Percentiles rank a stretch among this genome's conserved stretches.
Evolutionary conservation across 2,888 invertebrate species (phyloP).

Genomic region (Tuberolachnus salignus): DNA sequence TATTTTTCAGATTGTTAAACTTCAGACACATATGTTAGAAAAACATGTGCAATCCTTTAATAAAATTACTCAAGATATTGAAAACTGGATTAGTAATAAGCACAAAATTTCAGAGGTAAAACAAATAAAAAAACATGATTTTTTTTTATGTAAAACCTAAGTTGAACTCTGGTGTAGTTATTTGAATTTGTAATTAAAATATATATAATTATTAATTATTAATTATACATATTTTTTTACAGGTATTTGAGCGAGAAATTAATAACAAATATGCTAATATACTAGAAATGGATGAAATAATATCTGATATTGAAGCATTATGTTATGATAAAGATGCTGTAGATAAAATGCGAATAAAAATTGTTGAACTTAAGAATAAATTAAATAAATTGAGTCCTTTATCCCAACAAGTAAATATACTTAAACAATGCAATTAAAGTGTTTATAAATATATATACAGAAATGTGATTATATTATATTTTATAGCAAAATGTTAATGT

Average conservation of each 20-base stretch:
- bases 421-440: not conserved
- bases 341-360: slow-evolving; percentile 42
- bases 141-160: slow-evolving; percentile 7
- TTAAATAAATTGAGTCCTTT: slow-evolving; percentile 49
- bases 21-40: slow-evolving; percentile 67
- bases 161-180: not conserved
- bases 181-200: slow-evolving; percentile 9
- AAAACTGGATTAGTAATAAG: slow-evolving; percentile 64
- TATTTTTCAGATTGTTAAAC: slow-evolving; percentile 60
- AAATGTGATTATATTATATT: slow-evolving; percentile 11
- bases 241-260: slow-evolving; percentile 53
- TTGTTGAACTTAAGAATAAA: slow-evolving; percentile 32
- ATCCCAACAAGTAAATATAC: slow-evolving; percentile 44
- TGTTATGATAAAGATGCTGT: slow-evolving; percentile 43
- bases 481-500: slow-evolving; percentile 61
- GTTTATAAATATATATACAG: not conserved
- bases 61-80: slow-evolving; percentile 63
- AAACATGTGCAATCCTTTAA: slow-evolving; percentile 66
- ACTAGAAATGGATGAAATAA: slow-evolving; percentile 49
- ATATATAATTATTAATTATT: slow-evolving; percentile 2
- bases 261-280: slow-evolving; percentile 40
- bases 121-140: slow-evolving; percentile 63
- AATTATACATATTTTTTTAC: not conserved
- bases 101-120: slow-evolving; percentile 64
- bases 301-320: slow-evolving; percentile 42